These are phyloP conservation scores for Hoplostethus mediterraneus DNA, from an alignment of 2,797 vertebrate species.

Conservation along the genomic window DNA sequence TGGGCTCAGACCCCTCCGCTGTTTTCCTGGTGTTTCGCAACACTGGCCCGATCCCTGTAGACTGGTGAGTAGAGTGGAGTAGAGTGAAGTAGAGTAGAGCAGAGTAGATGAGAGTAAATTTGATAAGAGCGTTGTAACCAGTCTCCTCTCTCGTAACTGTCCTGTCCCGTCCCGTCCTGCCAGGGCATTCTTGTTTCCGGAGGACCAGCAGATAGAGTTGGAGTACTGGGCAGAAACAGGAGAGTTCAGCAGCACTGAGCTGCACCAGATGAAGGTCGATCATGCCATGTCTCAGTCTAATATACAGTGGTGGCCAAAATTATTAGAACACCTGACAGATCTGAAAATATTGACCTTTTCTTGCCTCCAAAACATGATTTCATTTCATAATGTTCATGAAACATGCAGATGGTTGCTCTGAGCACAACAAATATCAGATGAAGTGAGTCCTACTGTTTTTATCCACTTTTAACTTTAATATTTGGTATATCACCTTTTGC, in stretches of 20 bases:
- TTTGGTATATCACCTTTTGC: too few species aligned
- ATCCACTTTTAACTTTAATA: too few species aligned
- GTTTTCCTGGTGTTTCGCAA: constrained; percentile 90
- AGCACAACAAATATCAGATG: too few species aligned
- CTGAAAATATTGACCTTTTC: too few species aligned
- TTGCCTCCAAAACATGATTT: too few species aligned
- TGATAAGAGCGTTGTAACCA: too few species aligned
- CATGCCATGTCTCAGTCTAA: not conserved
- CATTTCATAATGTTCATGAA: too few species aligned
- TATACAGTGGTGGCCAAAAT: too few species aligned
- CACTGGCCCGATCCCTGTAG: constrained; percentile 85
- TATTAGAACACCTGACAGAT: too few species aligned
- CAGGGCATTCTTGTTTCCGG: constrained; percentile 94
- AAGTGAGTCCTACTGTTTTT: too few species aligned
- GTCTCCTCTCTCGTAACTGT: constrained; percentile 13
- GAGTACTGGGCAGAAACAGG: constrained; percentile 89
- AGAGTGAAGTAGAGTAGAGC: not conserved
- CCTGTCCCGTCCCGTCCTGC: not conserved
- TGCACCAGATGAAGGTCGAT: constrained; percentile 89
- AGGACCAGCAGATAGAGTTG: constrained; percentile 90
- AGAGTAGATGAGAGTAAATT: too few species aligned
- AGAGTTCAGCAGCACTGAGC: constrained; percentile 85
- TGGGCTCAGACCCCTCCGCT: constrained; percentile 84
- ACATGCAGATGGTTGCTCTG: too few species aligned
- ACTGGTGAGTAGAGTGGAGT: constrained; percentile 85